Conservation (phyloP, 2,113 vertebrate species). For the Malurus elegans region DNA sequence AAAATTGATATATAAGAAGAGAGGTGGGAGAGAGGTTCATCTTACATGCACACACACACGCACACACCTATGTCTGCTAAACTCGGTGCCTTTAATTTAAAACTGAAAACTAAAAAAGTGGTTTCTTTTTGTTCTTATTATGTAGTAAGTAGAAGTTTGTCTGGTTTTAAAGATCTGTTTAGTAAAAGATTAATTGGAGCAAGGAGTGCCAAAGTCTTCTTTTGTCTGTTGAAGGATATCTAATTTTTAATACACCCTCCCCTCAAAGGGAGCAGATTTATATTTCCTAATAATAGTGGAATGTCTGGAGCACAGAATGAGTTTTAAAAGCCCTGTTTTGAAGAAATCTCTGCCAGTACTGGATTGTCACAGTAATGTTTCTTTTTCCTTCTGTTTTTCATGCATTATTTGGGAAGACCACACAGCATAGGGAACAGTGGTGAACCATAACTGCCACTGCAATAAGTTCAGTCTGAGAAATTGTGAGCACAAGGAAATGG, state of each 20-base stretch:
- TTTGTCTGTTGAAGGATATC: neutral
- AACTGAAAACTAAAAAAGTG: neutral
- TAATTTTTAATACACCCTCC: neutral
- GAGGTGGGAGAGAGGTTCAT: neutral
- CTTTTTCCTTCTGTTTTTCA: conserved; percentile 5
- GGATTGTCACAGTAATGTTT: neutral
- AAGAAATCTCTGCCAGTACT: neutral
- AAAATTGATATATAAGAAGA: neutral
- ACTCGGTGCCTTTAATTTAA: neutral
- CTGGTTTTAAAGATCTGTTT: neutral
- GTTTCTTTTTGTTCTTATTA: neutral
- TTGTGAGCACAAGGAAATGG: neutral
- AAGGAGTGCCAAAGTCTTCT: neutral
- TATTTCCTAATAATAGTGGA: neutral
- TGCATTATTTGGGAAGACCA: conserved; percentile 22
- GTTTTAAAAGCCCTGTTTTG: neutral
- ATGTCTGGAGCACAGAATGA: conserved; percentile 48
- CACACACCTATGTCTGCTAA: neutral
- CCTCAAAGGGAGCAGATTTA: neutral
- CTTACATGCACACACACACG: neutral
- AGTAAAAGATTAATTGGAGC: neutral
- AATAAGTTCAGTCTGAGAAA: neutral
- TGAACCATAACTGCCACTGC: neutral
- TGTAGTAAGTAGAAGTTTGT: neutral
- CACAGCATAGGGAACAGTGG: neutral